A percentile compares a stretch with the other conserved stretches of the same genome.
phyloP scores from a whole-genome alignment of 2,888 invertebrate genomes.

The Noctua comes region DNA sequence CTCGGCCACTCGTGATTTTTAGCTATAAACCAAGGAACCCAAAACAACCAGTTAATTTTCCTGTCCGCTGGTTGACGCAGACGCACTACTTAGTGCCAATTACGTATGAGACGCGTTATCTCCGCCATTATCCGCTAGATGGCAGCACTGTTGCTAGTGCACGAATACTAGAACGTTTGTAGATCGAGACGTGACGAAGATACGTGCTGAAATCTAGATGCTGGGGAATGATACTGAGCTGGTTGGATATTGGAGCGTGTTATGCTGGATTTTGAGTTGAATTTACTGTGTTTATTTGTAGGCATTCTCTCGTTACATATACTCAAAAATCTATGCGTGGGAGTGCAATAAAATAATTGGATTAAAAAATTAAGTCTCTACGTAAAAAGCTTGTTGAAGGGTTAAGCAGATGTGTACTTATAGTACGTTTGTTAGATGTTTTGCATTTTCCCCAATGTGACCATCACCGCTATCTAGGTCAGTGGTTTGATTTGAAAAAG shows the following conservation, averaged over 20 bases:
- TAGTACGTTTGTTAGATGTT: background rate
- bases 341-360: background rate
- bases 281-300: background rate
- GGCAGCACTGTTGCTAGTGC: slow-evolving; percentile 35
- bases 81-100: slow-evolving; percentile 66
- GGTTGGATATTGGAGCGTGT: slow-evolving; percentile 13
- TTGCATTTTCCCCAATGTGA: background rate
- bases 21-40: slow-evolving; percentile 47
- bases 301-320: background rate
- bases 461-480: slow-evolving; percentile 5
- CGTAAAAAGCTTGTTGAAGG: background rate
- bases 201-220: slow-evolving; percentile 11
- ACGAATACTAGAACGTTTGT: slow-evolving; percentile 29
- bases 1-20: background rate
- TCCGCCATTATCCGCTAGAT: slow-evolving; percentile 58
- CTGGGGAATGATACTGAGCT: slow-evolving; percentile 7
- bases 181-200: slow-evolving; percentile 33
- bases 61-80: slow-evolving; percentile 66
- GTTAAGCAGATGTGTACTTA: background rate
- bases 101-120: slow-evolving; percentile 63
- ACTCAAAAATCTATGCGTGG: background rate
- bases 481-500: slow-evolving; percentile 4
- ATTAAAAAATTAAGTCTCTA: background rate
- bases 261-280: slow-evolving; percentile 7
- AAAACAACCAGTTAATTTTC: slow-evolving; percentile 68